Evolutionary conservation across 2,888 invertebrate genomes (phyloP).

Genomic region (Eurois occulta): DNA sequence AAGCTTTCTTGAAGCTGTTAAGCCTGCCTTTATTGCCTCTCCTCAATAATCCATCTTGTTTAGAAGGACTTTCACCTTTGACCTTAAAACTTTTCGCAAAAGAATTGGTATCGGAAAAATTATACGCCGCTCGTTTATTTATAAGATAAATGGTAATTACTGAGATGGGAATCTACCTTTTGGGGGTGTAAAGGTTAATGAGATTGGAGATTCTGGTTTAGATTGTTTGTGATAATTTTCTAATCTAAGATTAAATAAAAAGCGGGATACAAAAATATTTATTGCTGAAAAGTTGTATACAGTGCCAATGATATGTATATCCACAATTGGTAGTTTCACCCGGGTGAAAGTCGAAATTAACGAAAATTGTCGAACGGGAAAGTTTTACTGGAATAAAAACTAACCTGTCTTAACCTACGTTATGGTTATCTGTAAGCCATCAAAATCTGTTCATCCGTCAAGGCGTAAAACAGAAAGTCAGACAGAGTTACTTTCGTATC

Average conservation of each 20-base stretch:
- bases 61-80: conserved; percentile 12
- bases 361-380: background rate
- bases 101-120: conserved; percentile 43
- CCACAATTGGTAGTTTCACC: background rate
- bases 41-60: background rate
- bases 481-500: background rate
- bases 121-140: conserved; percentile 42
- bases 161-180: conserved; percentile 33
- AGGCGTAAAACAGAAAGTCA: background rate
- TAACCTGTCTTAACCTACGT: background rate
- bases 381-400: background rate
- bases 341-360: background rate
- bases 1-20: background rate
- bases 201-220: conserved; percentile 29
- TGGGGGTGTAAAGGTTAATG: conserved; percentile 31
- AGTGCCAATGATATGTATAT: no score
- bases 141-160: conserved; percentile 52
- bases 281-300: no score
- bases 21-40: background rate
- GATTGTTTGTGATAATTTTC: conserved; percentile 10
- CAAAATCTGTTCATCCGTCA: background rate
- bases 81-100: conserved; percentile 26
- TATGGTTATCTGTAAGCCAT: background rate
- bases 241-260: background rate
- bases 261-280: background rate